These are phyloP conservation scores for Drosophila suzukii DNA, from an alignment of 1,140 invertebrate genomes.

Conservation along the genomic window DNA sequence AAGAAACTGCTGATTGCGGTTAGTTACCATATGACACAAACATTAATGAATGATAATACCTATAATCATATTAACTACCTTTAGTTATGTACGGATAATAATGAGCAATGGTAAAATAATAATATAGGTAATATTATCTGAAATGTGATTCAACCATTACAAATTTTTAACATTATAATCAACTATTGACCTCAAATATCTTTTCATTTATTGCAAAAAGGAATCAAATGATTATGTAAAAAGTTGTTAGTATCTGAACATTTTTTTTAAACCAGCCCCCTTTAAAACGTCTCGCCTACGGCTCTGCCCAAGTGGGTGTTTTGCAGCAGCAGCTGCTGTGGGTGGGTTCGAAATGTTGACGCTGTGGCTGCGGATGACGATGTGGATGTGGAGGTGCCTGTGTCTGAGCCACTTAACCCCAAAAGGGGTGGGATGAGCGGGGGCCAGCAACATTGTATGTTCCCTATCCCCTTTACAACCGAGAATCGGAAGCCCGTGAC, in stretches of 20 bases:
- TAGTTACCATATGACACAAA: too few relatives aligned
- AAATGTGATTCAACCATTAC: too few relatives aligned
- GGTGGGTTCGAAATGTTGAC: conserved; percentile 43
- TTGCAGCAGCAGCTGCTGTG: conserved; percentile 49
- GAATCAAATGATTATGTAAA: too few relatives aligned
- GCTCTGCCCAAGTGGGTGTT: conserved; percentile 7
- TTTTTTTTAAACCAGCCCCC: background rate
- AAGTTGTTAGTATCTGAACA: too few relatives aligned
- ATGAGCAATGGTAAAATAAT: too few relatives aligned
- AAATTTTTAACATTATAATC: too few relatives aligned
- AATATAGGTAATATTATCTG: too few relatives aligned
- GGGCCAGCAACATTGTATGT: conserved; percentile 33
- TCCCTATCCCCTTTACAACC: conserved; percentile 7
- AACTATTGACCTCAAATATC: too few relatives aligned
- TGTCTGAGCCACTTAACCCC: conserved; percentile 74
- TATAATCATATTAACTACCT: too few relatives aligned
- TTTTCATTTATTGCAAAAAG: too few relatives aligned
- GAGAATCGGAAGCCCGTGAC: conserved; percentile 41
- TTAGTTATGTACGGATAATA: too few relatives aligned
- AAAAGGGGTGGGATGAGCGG: conserved; percentile 7
- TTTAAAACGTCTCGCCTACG: background rate
- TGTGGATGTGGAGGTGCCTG: conserved; percentile 29
- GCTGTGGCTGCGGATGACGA: conserved; percentile 32
- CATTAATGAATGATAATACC: too few relatives aligned
- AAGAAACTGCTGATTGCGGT: background rate